Evolutionary conservation across 2,113 vertebrate genomes (phyloP).

Genomic region (Eclectus roratus): DNA sequence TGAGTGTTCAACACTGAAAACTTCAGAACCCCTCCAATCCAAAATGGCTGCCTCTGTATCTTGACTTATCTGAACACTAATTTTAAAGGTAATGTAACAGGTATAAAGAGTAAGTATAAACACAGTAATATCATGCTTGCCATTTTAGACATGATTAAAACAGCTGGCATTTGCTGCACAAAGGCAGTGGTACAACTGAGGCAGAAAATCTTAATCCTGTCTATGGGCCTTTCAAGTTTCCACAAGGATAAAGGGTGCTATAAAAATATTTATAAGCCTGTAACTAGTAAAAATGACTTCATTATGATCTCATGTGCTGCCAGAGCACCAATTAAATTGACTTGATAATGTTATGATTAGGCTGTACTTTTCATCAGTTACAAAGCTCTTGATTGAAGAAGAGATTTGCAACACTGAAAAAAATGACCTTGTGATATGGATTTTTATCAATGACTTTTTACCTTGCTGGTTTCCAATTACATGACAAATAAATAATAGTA

Average conservation of each 20-base stretch:
- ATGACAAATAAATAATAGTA: constrained; percentile 69
- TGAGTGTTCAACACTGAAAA: background rate
- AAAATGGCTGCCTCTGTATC: background rate
- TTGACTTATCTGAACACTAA: background rate
- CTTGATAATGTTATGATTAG: constrained; percentile 72
- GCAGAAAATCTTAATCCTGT: background rate
- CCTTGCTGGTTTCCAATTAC: constrained; percentile 64
- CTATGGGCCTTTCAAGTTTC: constrained; percentile 26
- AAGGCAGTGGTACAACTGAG: background rate
- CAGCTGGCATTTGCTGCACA: background rate
- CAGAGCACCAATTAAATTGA: constrained; percentile 66
- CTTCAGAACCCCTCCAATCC: background rate
- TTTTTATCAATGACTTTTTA: constrained; percentile 71
- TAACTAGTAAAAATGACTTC: constrained; percentile 63
- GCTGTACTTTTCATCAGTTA: constrained; percentile 67
- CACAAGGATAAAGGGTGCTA: constrained; percentile 22
- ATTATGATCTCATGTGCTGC: constrained; percentile 64
- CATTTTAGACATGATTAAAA: background rate
- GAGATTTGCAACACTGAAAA: constrained; percentile 63
- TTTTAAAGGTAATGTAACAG: background rate
- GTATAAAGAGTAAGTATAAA: background rate
- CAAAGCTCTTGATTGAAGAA: constrained; percentile 68
- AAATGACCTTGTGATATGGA: constrained; percentile 65
- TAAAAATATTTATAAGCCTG: constrained; percentile 62
- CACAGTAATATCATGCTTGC: background rate